Evolutionary conservation across 1,140 invertebrate genomes (phyloP), one percentile per base, ranked within the genome.

Genomic region (Zaprionus davidi): DNA sequence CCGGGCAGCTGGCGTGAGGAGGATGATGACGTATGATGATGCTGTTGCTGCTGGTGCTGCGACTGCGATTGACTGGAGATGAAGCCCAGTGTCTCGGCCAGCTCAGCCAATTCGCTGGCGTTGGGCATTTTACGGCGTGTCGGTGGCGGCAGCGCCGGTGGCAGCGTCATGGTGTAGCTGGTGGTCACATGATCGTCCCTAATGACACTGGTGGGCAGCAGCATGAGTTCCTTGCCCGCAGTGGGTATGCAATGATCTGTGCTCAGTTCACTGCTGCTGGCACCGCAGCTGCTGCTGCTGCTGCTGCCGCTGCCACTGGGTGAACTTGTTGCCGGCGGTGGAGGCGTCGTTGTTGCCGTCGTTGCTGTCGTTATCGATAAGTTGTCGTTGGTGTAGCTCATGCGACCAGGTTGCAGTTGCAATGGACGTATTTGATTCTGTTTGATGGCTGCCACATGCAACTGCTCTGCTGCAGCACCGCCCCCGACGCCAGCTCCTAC

Each of bases 91-190:
- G 94, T 93, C 44, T 94, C 93, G n/a, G 93, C 93, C 17, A 94
- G 77, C 64, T 94, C 94, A 36, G 94, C 93, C 74, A 94, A 67
- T 71, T 93, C 92, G 51, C 84, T 91, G 71, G 91, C 83, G 65
- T 90, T 91, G 24, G 91, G 93, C 69, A 93, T 93, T 53, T 94
- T 93, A 11, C 93, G 90, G 7, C 93, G 90, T 11, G 93, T 90
- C 2, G 94, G 93, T 11, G 94, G 92, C 4, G 93, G 93, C 63
- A 94, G 69, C 0, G 94, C 93, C 4, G 94, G 94, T 51, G 94
- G 91, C 79, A 92, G 34, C 41, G 79, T 91, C 34, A 91, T 51
- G 6, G 79, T 90, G 26, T 90, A 92, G 15, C 68, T 76, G 68
- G 90, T 83, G 67, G 79, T 78, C 26, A 91, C 84, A 26, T 68